Evolutionary conservation across 2,888 invertebrate species (phyloP), one percentile per base, ranked within the genome.

Genomic region (Trissolcus japonicus): DNA sequence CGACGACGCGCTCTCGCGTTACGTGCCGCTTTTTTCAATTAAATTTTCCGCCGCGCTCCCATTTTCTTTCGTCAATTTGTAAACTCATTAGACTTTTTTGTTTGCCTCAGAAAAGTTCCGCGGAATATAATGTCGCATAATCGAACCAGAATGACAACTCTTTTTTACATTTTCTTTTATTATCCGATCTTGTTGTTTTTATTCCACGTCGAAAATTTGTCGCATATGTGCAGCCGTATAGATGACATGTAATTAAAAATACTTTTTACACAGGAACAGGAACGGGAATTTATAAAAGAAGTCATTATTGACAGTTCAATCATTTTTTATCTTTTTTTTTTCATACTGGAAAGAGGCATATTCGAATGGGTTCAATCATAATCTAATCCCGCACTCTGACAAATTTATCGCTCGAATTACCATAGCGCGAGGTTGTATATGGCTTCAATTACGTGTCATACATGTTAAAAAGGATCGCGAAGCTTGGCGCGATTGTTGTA

Each of bases 11-110:
- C 53, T 55, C 63, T 72, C 57, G 56, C 73, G 66, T 73, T 78
- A 61, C 77, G 77, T 73, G 73, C 65, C 21, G 53, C 54, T 69
- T 78, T 78, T 78, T 78, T 78, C 67, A 78, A 78, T 78, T 78
- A 77, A 77, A 77, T 77, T 71, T 76, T 67, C 71, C 61, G 53
- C 61, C 66, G 40, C 69, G 48, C 35, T 35, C 9, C 35, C 11
- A 35, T 35, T 35, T 35, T 35, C 35, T 35, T 35, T 60, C 71
- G 67, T 71, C 76, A 71, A 76, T 76, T 76, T 76, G 71, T 76
- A 76, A 76, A 76, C 76, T 76, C 66, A 66, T 76, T 76, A 71
- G 61, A 71, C 76, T 69, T 76, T 76, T 76, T 71, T 65, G 59
- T 66, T 71, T 66, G 43, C 11, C 53, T 51, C 54, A 50, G n/a